Evolutionary conservation across 35 echinoderm and acorn worm genomes (phyloP).

Genomic region (Ophioderma brevispina): DNA sequence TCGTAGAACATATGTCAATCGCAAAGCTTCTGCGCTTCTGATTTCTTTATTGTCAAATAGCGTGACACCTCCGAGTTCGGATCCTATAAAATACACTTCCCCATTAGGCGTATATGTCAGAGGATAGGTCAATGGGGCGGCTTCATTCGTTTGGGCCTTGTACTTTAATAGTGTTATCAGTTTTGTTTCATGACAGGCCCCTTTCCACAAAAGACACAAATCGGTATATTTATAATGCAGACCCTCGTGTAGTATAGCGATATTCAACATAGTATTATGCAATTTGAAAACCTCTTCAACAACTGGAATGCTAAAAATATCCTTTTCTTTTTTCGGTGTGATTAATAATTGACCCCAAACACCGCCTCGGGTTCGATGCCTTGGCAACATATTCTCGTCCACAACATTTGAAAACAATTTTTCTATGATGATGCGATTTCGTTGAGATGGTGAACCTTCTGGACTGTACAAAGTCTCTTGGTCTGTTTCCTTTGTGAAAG

Average conservation of each 20-base stretch:
- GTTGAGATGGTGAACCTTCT: background rate
- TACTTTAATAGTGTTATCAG: background rate
- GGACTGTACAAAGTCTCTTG: background rate
- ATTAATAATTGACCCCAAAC: background rate
- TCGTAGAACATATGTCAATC: constrained; percentile 6
- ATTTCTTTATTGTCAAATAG: background rate
- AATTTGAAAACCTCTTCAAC: background rate
- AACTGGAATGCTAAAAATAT: background rate
- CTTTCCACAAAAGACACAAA: constrained; percentile 25
- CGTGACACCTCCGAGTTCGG: constrained; percentile 12
- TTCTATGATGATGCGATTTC: background rate
- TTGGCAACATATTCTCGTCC: constrained; percentile 4
- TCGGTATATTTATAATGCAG: background rate
- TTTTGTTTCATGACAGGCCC: constrained; percentile 2
- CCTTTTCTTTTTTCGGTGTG: background rate
- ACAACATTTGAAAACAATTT: background rate
- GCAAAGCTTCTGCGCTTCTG: background rate
- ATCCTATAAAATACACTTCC: background rate
- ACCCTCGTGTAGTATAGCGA: background rate
- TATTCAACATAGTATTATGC: background rate
- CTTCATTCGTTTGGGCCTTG: background rate
- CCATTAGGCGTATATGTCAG: background rate
- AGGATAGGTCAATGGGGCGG: background rate
- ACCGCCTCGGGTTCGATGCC: background rate
- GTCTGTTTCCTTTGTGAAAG: background rate